Base-by-base conservation (phyloP, 2,797 vertebrate species). In the Phrynocephalus guinanensis region DNA sequence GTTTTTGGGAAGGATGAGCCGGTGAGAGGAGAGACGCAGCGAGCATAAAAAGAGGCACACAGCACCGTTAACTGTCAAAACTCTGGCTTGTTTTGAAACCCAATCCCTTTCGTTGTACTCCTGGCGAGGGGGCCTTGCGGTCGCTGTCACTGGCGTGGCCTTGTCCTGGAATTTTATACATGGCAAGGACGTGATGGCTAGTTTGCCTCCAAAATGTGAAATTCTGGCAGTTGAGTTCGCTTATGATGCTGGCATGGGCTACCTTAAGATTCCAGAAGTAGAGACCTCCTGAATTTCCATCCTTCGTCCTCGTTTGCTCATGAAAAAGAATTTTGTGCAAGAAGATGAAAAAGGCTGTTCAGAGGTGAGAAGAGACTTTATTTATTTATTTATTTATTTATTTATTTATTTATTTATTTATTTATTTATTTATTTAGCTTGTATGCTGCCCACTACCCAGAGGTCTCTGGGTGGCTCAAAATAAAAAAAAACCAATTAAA, bases 241-340 rank as follows among this genome's bases (percentile, higher is more conserved):
- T 22, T 22, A 16, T 33, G 66, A 30, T 38, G 18, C 15, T 2
- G 68, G 60, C 1, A 11, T 5, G 9, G 63, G 22, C 16, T 44
- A 30, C 15, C 30, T 70, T 33, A 18, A 0, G 9, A 6, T 6
- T 33, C 8, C 50, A 3, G 60, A 80, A 22, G 10, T 28, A 28
- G 5, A 4, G 0, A 5, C 26, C 1, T n/a, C 26, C 60, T 0
- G 2, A n/a, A 77, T 15, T 9, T 5, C 1, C 22, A 9, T 13
- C 3, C 0, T 30, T 72, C 6, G 2, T 22, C 3, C 22, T 15
- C 15, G 5, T 24, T 75, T 18, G 60, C 16, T 24, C 7, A 6
- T 18, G 6, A 33, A 77, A n/a, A 48, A 6, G 24, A 15, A 44
- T 38, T 9, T 4, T 28, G 26, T 11, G 30, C 77, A 80, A 80